Conservation (phyloP, 2,113 vertebrate genomes). For the Condylura cristata region DNA sequence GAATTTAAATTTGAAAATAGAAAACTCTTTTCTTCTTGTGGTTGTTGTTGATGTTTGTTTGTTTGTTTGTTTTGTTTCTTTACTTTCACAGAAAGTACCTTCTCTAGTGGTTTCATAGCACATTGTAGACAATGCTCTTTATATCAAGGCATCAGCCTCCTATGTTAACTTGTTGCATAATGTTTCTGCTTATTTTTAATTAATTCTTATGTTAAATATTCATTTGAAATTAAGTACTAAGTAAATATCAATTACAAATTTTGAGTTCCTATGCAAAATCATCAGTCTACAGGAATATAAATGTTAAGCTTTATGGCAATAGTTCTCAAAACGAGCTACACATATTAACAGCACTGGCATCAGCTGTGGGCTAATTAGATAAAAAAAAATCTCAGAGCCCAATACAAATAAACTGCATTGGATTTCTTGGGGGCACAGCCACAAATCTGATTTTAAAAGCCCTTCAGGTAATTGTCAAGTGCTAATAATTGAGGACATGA, state of each 20-base stretch:
- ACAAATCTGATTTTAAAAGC: not conserved
- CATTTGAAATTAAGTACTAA: not conserved
- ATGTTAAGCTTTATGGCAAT: not conserved
- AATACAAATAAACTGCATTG: not conserved
- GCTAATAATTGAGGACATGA: not conserved
- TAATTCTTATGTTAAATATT: conserved; percentile 5
- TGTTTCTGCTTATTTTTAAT: not conserved
- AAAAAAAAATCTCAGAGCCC: not conserved
- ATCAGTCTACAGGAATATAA: not conserved
- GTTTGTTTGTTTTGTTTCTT: not conserved
- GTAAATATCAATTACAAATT: not conserved
- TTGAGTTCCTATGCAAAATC: not conserved
- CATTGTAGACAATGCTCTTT: conserved; percentile 5
- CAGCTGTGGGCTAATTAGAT: not conserved
- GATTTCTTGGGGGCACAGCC: not conserved
- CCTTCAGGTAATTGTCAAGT: not conserved
- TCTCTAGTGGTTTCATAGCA: not conserved
- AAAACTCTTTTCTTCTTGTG: not conserved
- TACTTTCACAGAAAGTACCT: not conserved
- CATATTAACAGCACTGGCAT: not conserved
- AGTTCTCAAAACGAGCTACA: not conserved
- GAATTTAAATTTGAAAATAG: not conserved
- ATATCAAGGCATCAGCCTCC: not conserved
- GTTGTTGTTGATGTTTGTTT: not conserved
- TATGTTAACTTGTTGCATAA: not conserved